Percentiles rank a stretch among this genome's conserved stretches.
Conservation (phyloP, 2,113 vertebrate species). For the Archilochus colubris region DNA sequence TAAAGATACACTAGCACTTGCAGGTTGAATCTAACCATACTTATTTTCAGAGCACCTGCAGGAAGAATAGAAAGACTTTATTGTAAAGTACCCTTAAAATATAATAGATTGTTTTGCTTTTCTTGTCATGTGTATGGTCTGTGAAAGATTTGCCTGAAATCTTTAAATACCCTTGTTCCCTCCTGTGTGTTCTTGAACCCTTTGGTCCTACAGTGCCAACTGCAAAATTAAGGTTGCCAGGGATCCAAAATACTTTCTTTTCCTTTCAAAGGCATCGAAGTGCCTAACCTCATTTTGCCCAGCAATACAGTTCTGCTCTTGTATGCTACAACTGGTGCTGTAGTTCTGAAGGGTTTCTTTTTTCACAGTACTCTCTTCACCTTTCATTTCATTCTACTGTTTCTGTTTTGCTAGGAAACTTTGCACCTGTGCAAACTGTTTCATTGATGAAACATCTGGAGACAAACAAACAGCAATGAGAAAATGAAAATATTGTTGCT, state of each 20-base stretch:
- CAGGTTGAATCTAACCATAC: background rate
- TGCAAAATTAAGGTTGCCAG: background rate
- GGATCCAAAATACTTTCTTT: background rate
- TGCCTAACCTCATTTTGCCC: background rate
- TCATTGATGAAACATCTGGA: background rate
- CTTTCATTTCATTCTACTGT: background rate
- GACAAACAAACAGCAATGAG: background rate
- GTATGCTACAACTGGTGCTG: background rate
- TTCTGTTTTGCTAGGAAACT: background rate
- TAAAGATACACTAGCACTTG: background rate
- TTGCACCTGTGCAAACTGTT: background rate
- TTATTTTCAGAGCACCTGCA: background rate
- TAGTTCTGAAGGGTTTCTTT: rapidly evolving
- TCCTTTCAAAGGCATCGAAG: background rate
- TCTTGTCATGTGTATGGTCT: background rate
- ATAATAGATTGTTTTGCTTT: background rate
- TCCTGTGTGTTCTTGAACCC: background rate
- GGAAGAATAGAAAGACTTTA: background rate
- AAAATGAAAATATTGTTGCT: background rate
- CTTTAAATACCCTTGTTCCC: background rate
- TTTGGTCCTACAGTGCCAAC: background rate
- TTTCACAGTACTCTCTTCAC: background rate
- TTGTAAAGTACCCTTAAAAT: background rate
- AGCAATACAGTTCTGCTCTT: background rate
- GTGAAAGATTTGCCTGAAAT: background rate